phyloP scores from a whole-genome alignment of 2,888 invertebrate genomes.

The Eutolmus rufibarbis region DNA sequence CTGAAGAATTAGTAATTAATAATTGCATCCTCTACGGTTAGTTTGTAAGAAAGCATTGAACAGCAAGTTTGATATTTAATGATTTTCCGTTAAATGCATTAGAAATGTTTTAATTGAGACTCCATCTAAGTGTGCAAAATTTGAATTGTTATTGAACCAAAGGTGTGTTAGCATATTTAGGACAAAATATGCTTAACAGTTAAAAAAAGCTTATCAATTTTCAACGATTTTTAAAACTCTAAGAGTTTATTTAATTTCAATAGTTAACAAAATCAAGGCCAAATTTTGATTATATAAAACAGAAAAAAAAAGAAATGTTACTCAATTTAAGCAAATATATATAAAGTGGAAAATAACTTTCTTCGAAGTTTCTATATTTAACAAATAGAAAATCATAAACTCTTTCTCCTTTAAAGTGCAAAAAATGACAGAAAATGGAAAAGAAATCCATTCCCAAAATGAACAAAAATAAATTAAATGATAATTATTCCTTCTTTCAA shows the following conservation, averaged over 20 bases:
- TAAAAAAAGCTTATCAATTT: slow-evolving; percentile 15
- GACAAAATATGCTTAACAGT: slow-evolving; percentile 8
- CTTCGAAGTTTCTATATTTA: not conserved
- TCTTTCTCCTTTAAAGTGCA: not conserved
- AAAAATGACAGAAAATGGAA: not conserved
- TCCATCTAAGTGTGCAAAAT: slow-evolving; percentile 19
- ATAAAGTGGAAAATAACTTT: not conserved
- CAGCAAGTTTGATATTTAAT: not conserved
- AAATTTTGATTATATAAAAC: not conserved
- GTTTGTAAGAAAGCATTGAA: not conserved
- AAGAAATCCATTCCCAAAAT: not conserved
- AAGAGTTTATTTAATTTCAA: slow-evolving; percentile 1
- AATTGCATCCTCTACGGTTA: not conserved
- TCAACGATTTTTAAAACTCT: not conserved
- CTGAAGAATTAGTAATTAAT: not conserved
- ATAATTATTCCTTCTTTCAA: slow-evolving; percentile 30
- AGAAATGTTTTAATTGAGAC: slow-evolving; percentile 22
- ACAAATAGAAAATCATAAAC: not conserved
- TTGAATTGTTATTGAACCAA: slow-evolving; percentile 20
- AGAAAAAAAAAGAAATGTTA: slow-evolving; percentile 13
- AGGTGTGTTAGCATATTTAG: slow-evolving; percentile 22
- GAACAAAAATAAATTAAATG: not conserved
- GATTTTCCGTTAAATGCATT: not conserved
- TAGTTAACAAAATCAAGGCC: not conserved
- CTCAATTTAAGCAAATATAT: not conserved